A percentile compares a stretch with the other conserved stretches of the same genome.
Evolutionary conservation across 2,113 vertebrate species (phyloP).

Genomic region (Baryphthengus martii): DNA sequence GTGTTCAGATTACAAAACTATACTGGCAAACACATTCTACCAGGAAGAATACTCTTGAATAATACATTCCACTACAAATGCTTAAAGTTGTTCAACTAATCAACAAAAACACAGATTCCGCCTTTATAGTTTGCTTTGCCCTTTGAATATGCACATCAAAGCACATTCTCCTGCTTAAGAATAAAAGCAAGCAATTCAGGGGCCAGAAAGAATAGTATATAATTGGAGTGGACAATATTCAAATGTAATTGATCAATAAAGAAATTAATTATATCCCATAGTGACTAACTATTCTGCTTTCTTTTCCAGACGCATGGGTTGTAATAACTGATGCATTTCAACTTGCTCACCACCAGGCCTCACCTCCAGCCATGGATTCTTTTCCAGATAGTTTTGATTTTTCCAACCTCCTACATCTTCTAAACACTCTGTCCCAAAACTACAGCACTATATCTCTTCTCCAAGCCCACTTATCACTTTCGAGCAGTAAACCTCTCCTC

Average conservation of each 20-base stretch:
- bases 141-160: not conserved
- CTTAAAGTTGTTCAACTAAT: not conserved
- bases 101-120: not conserved
- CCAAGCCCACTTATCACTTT: not conserved
- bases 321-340: not conserved
- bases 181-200: not conserved
- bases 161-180: not conserved
- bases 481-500: not conserved
- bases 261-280: not conserved
- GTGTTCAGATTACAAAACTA: not conserved
- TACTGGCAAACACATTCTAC: not conserved
- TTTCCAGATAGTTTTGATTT: not conserved
- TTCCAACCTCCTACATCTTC: not conserved
- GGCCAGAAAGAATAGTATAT: not conserved
- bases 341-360: not conserved
- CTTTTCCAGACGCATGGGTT: rapidly evolving
- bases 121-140: not conserved
- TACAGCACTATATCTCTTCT: not conserved
- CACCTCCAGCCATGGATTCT: not conserved
- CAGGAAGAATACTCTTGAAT: not conserved
- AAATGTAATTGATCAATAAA: not conserved
- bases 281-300: not conserved
- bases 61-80: not conserved
- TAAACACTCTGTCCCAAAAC: not conserved
- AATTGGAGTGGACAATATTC: not conserved